Conservation (phyloP, 37 sponge, comb jelly and placozoan genomes). For the Crambe crambe region DNA sequence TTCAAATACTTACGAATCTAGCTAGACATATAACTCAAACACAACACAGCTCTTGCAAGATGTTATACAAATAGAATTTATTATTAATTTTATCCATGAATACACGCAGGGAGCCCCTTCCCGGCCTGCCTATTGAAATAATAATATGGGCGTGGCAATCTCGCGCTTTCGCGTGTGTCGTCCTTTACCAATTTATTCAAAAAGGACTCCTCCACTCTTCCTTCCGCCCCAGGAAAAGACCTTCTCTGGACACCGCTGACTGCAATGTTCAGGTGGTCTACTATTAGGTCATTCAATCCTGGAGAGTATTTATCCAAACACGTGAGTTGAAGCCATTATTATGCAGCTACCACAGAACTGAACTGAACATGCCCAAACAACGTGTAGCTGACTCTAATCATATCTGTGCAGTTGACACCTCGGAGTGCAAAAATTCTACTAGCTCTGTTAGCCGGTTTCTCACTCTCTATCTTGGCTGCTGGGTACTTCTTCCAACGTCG, state of each 20-base stretch:
- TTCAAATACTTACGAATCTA: background rate
- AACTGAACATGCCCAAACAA: too few species aligned
- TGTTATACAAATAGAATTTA: background rate
- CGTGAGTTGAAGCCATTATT: too few species aligned
- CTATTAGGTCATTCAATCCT: background rate
- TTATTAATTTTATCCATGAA: background rate
- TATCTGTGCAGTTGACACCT: slow-evolving; percentile 9
- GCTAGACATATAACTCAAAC: background rate
- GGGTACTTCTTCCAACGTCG: slow-evolving; percentile 39
- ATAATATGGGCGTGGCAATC: background rate
- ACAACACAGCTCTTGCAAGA: background rate
- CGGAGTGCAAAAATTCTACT: slow-evolving; percentile 12
- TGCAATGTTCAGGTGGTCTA: background rate
- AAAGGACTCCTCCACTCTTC: too few species aligned
- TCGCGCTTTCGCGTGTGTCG: background rate
- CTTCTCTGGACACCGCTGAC: background rate
- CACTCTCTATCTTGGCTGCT: slow-evolving; percentile 36
- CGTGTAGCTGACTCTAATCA: too few species aligned
- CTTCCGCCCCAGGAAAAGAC: too few species aligned
- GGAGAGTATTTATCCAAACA: background rate
- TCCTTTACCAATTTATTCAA: background rate
- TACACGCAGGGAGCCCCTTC: too few species aligned
- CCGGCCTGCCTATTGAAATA: background rate
- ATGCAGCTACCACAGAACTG: too few species aligned
- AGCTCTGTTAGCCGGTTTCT: slow-evolving; percentile 43